These are phyloP conservation scores for Cephonodes hylas DNA, from an alignment of 2,888 invertebrate genomes.

Conservation along the genomic window DNA sequence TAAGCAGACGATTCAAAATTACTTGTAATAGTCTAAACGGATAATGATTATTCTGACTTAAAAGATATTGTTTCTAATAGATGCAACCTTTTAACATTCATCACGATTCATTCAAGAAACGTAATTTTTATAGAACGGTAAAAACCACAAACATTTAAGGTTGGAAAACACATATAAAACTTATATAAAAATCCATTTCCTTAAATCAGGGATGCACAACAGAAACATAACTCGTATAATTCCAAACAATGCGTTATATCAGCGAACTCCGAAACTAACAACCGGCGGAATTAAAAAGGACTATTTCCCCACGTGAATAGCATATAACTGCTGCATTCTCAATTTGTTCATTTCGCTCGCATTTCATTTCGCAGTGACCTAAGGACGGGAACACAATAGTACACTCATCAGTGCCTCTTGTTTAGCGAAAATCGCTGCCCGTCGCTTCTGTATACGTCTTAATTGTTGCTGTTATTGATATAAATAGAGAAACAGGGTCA, in stretches of 20 bases:
- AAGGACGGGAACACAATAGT: constrained; percentile 61
- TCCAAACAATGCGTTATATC: neutral
- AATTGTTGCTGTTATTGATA: constrained; percentile 43
- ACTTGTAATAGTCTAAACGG: too few species aligned
- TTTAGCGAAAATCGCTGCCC: constrained; percentile 57
- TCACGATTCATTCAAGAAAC: too few species aligned
- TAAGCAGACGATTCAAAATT: too few species aligned
- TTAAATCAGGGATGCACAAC: neutral
- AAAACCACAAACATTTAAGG: too few species aligned
- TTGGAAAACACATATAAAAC: too few species aligned
- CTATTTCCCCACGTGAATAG: constrained; percentile 5
- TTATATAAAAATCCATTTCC: neutral
- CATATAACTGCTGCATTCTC: constrained; percentile 12
- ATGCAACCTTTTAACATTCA: too few species aligned
- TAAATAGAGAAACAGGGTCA: constrained; percentile 1
- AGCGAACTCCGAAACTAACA: neutral
- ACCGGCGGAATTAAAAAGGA: constrained; percentile 1
- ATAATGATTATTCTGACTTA: too few species aligned
- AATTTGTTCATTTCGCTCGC: constrained; percentile 20
- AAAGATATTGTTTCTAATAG: too few species aligned
- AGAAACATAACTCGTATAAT: neutral
- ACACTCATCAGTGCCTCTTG: constrained; percentile 72
- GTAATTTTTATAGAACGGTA: too few species aligned
- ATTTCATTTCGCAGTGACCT: constrained; percentile 51
- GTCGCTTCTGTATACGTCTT: constrained; percentile 49